A percentile compares a stretch with the other conserved stretches of the same genome.
Conservation (phyloP, 2,797 vertebrate species). For the Muscicapa striata region DNA sequence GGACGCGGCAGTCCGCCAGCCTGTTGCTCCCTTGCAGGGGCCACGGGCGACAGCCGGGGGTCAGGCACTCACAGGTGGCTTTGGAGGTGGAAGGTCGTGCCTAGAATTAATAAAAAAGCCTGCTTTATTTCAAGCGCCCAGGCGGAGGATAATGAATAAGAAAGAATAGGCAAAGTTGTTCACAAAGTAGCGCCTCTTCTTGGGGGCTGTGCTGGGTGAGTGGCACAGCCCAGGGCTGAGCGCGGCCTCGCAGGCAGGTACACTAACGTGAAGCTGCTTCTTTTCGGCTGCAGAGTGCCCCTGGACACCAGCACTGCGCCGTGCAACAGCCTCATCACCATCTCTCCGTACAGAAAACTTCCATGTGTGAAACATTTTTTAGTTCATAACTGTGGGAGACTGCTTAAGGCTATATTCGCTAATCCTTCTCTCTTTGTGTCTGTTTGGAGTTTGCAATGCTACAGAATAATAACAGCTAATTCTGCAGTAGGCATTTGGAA, state of each 20-base stretch:
- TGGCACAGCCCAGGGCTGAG: background rate
- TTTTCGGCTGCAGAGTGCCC: background rate
- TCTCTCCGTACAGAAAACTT: background rate
- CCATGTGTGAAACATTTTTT: background rate
- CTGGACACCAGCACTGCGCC: accelerated
- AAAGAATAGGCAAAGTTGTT: background rate
- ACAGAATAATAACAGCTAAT: background rate
- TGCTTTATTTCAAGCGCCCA: background rate
- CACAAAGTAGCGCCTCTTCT: accelerated
- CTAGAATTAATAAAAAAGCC: background rate
- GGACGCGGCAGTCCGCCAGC: background rate
- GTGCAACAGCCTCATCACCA: background rate
- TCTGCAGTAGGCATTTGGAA: background rate
- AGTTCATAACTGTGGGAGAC: background rate
- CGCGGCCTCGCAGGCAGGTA: background rate
- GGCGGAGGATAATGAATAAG: background rate
- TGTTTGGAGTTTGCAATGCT: background rate
- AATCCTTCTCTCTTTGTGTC: background rate
- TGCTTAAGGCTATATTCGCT: background rate
- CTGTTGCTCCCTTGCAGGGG: conserved; percentile 6
- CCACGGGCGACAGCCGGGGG: background rate
- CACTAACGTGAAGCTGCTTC: background rate
- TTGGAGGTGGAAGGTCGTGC: background rate
- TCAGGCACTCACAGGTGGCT: background rate
- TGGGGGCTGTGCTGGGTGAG: background rate